Base-by-base conservation (phyloP, 2,888 invertebrate genomes). In the Microplitis manilae region DNA sequence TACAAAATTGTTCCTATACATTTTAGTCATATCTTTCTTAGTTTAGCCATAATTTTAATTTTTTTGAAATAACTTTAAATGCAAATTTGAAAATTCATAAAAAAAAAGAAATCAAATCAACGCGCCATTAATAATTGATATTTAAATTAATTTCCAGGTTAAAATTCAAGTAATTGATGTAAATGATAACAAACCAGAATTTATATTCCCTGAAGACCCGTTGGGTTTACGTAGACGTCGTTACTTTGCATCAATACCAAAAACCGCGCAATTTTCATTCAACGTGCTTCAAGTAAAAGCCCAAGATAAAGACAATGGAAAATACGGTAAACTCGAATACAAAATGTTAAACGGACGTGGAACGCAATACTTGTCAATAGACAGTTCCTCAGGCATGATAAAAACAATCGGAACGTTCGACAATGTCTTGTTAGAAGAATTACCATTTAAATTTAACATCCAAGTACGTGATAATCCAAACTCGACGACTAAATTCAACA, bases 141-240 rank as follows among this genome's bases (percentile, higher is more conserved):
- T 30, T 30, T 30, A 30, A 30, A 30, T 30, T 30, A 30, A 30
- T 30, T 69, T 69, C 41, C 84, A 93, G 84, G 93, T 98, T 0
- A 94, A 95, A 80, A 93, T 98, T 0, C 94, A 95, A 81, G 94
- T 98, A 0, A 91, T 93, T 0, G 98, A 98, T 88, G 94, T 96
- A 0, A 98, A 98, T 87, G 98, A 98, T 87, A 97, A 98, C 88
- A 92, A 93, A 0, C 98, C 98, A 0, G 92, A 93, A 83, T 98
- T 98, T 87, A 90, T 94, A 0, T 95, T 94, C 84, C 94, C 95
- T 1, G 92, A 93, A 13, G 91, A 91, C 0, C 91, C 92, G 68
- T 72, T 81, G 17, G 90, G 91, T 2, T 86, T 91, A 15, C 93
- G 93, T 9, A 93, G 92, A 73, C 93, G 93, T 75, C 94, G 95